Evolutionary conservation across 1,140 invertebrate species (phyloP).

Genomic region (Drosophila mauritiana): DNA sequence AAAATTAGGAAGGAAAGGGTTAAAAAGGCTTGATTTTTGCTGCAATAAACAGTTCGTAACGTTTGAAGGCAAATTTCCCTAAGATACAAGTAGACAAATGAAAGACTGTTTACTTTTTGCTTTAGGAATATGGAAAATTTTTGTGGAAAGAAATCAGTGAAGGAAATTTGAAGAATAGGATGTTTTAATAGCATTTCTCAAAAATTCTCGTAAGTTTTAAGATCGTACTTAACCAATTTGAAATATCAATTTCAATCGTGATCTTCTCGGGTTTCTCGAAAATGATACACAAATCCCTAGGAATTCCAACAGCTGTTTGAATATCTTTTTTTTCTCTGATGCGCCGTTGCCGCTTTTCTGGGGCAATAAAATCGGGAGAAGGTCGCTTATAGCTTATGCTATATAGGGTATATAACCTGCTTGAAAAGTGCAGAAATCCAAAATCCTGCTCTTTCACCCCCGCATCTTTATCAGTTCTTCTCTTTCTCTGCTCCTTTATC

Average conservation of each 20-base stretch:
- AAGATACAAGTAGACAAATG: too few relatives aligned
- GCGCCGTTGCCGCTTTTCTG: slow-evolving; percentile 44
- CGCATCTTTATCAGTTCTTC: slow-evolving; percentile 1
- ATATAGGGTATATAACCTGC: slow-evolving; percentile 17
- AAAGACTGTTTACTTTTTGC: too few relatives aligned
- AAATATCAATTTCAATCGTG: slow-evolving; percentile 26
- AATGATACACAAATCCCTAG: slow-evolving; percentile 14
- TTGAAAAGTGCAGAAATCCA: slow-evolving; percentile 30
- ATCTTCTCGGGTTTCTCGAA: slow-evolving; percentile 20
- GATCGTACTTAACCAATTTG: slow-evolving; percentile 4
- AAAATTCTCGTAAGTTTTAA: too few relatives aligned
- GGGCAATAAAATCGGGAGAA: slow-evolving; percentile 7
- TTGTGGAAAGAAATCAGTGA: too few relatives aligned
- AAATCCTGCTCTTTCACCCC: slow-evolving; percentile 1
- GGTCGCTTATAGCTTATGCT: neutral
- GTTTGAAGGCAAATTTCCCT: neutral
- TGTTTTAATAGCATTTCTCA: too few relatives aligned
- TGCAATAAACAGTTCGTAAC: neutral
- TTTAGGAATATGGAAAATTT: too few relatives aligned
- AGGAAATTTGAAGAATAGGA: too few relatives aligned
- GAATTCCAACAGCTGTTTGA: slow-evolving; percentile 33
- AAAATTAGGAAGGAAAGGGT: neutral
- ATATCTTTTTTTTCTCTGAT: neutral
- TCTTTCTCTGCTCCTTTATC: slow-evolving; percentile 5
- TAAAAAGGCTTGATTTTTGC: neutral